Conservation (phyloP, 2,888 invertebrate species). For the Nematopogon swammerdamellus region DNA sequence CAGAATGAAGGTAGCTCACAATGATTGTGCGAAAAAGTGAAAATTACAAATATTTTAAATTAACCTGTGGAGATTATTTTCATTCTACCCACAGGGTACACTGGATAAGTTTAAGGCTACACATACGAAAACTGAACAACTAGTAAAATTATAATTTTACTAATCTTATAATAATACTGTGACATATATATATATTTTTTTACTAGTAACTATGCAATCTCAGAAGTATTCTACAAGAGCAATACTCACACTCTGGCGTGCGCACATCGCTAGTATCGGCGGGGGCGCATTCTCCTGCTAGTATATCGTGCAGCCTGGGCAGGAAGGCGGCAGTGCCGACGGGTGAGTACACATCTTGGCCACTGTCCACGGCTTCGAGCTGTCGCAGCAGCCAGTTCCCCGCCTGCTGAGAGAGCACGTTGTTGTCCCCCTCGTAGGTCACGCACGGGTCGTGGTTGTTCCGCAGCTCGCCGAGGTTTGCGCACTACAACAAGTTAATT, state of each 20-base stretch:
- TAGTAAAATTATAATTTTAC: too few species aligned
- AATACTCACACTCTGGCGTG: conserved; percentile 31
- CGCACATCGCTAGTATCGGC: conserved; percentile 24
- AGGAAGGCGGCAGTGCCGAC: conserved; percentile 70
- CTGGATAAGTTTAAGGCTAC: too few species aligned
- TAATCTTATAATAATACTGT: too few species aligned
- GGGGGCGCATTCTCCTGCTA: conserved; percentile 25
- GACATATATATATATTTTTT: too few species aligned
- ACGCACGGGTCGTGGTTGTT: conserved; percentile 87
- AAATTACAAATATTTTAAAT: too few species aligned
- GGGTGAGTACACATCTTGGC: conserved; percentile 59
- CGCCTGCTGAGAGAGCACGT: conserved; percentile 85
- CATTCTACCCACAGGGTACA: too few species aligned
- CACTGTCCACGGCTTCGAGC: conserved; percentile 47
- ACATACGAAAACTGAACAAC: too few species aligned
- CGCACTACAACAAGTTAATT: conserved; percentile 56
- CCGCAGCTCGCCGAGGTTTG: conserved; percentile 80
- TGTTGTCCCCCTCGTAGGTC: conserved; percentile 94
- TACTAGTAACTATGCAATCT: too few species aligned
- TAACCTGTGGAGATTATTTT: too few species aligned
- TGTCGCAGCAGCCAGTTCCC: conserved; percentile 82
- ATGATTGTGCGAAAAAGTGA: too few species aligned
- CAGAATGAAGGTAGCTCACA: too few species aligned
- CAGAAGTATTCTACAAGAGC: too few species aligned
- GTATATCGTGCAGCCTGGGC: conserved; percentile 19